phyloP scores from a whole-genome alignment of 2,888 invertebrate genomes.

The Notodonta ziczac region DNA sequence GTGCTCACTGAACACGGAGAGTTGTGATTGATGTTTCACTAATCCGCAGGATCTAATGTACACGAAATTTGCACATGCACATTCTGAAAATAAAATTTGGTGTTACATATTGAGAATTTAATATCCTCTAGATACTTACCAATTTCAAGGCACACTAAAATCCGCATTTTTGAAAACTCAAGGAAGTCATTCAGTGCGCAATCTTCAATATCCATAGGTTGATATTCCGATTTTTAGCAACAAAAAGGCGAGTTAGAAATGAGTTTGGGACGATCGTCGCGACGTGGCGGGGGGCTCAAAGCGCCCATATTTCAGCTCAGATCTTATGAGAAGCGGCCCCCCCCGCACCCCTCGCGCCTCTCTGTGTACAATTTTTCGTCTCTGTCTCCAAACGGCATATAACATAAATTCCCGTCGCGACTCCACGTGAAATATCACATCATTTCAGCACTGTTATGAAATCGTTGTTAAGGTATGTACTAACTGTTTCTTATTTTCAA shows the following conservation, averaged over 20 bases:
- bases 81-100: no score
- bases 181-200: not conserved
- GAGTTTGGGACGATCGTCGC: not conserved
- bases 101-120: no score
- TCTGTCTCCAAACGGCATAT: conserved; percentile 5
- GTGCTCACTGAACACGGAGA: not conserved
- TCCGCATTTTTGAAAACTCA: no score
- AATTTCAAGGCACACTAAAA: no score
- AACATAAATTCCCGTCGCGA: conserved; percentile 5
- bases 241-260: not conserved
- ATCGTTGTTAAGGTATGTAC: conserved; percentile 2
- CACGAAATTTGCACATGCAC: no score
- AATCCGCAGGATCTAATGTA: no score
- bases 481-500: not conserved
- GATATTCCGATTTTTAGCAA: not conserved
- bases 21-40: no score
- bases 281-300: not conserved
- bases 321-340: not conserved
- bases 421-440: conserved; percentile 7
- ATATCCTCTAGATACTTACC: no score
- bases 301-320: conserved; percentile 1
- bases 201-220: not conserved
- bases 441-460: conserved; percentile 7
- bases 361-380: not conserved
- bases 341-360: not conserved